Percentiles rank a stretch among this genome's conserved stretches.
phyloP scores from a whole-genome alignment of 2,113 vertebrate genomes.

The Podocnemis expansa region DNA sequence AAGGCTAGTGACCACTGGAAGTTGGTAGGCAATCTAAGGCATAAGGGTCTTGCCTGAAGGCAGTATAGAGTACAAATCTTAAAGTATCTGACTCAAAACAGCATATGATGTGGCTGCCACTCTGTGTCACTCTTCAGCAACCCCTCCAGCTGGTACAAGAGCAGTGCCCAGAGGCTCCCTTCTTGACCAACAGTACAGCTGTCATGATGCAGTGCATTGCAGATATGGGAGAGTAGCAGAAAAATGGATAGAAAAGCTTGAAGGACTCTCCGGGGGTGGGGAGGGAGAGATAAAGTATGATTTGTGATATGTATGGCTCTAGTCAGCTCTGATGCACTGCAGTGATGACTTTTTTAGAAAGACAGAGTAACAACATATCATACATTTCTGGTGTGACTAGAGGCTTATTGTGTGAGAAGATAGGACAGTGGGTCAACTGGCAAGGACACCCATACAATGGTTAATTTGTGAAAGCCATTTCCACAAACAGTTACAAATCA shows the following conservation, averaged over 20 bases:
- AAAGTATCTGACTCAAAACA: accelerated
- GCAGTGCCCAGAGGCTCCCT: not conserved
- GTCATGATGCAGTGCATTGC: not conserved
- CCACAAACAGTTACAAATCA: not conserved
- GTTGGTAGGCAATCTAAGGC: not conserved
- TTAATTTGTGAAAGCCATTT: not conserved
- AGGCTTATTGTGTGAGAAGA: not conserved
- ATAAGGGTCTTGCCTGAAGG: not conserved
- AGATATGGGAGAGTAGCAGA: not conserved
- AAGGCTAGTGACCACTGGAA: not conserved
- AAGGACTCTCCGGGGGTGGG: not conserved
- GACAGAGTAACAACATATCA: not conserved
- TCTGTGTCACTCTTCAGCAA: not conserved
- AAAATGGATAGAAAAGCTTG: not conserved
- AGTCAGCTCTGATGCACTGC: not conserved
- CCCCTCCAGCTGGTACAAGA: not conserved
- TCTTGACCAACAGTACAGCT: not conserved
- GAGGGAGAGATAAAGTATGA: not conserved
- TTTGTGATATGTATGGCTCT: not conserved
- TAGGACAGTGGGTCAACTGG: not conserved
- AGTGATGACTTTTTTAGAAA: not conserved
- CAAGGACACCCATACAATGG: not conserved
- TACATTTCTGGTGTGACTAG: not conserved
- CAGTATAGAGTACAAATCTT: not conserved
- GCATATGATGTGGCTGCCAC: not conserved